Evolutionary conservation across 1,140 invertebrate species (phyloP).

Genomic region (Pentalonia nigronervosa): DNA sequence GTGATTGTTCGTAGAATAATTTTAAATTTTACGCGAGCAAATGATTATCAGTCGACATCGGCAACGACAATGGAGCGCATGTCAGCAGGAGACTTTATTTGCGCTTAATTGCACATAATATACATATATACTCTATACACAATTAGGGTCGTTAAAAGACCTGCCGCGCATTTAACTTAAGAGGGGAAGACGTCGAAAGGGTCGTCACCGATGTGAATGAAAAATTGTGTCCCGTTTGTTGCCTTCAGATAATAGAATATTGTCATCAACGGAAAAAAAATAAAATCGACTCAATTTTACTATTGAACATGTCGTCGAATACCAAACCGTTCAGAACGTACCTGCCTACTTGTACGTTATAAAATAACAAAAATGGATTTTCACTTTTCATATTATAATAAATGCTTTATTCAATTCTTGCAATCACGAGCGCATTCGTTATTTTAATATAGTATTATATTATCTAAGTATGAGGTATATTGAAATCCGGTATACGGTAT

Average conservation of each 20-base stretch:
- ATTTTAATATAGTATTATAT: not conserved
- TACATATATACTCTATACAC: not conserved
- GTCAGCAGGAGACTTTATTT: not conserved
- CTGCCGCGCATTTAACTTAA: not conserved
- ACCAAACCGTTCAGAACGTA: not conserved
- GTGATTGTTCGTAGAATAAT: slow-evolving; percentile 1
- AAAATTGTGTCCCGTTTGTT: not conserved
- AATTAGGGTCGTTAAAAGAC: slow-evolving; percentile 25
- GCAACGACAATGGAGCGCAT: not conserved
- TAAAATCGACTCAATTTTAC: not conserved
- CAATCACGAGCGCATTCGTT: not conserved
- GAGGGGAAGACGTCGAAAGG: not conserved
- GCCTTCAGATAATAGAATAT: not conserved
- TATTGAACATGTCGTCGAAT: not conserved
- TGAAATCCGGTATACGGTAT: no score
- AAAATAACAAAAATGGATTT: not conserved
- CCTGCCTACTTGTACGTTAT: not conserved
- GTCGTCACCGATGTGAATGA: not conserved
- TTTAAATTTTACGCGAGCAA: not conserved
- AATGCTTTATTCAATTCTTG: not conserved
- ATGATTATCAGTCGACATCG: not conserved
- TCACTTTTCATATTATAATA: not conserved
- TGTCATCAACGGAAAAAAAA: not conserved
- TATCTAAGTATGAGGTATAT: no score
- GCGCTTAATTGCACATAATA: not conserved